Conservation (phyloP, 2,113 vertebrate genomes). For the Aleadryas rufinucha region DNA sequence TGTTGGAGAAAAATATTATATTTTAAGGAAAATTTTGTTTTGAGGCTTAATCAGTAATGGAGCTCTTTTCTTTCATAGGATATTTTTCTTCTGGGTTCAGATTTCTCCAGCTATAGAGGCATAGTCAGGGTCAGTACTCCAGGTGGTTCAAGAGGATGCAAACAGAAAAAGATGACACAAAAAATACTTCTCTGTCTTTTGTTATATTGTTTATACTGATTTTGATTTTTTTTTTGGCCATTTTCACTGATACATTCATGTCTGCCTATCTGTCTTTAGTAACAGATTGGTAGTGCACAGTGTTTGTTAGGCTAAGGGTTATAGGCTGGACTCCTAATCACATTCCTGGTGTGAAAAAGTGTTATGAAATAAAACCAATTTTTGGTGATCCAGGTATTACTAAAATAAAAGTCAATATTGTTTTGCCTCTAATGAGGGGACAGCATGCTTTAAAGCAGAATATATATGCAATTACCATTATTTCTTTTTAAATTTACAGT, state of each 20-base stretch:
- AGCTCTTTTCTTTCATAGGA: not conserved
- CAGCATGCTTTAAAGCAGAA: not conserved
- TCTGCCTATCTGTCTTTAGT: not conserved
- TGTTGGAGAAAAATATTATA: not conserved
- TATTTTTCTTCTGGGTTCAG: not conserved
- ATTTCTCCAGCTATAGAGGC: not conserved
- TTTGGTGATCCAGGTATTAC: not conserved
- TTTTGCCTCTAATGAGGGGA: not conserved
- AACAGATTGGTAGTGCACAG: not conserved
- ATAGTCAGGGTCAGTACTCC: not conserved
- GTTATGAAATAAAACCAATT: not conserved
- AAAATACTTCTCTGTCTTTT: not conserved
- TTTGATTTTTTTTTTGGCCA: not conserved
- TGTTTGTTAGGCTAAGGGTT: not conserved
- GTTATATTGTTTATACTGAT: not conserved
- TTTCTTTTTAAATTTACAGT: conserved; percentile 13
- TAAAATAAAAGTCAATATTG: not conserved
- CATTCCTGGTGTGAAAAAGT: not conserved
- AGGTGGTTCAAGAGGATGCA: not conserved
- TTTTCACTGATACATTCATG: not conserved
- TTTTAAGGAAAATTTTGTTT: not conserved
- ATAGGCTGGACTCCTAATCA: not conserved
- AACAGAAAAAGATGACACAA: not conserved
- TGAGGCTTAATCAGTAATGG: not conserved
- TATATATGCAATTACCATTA: not conserved